Percentiles rank a stretch among this genome's conserved stretches.
These are phyloP conservation scores for Tenebrio molitor DNA, from an alignment of 1,140 invertebrate genomes.

Conservation along the genomic window DNA sequence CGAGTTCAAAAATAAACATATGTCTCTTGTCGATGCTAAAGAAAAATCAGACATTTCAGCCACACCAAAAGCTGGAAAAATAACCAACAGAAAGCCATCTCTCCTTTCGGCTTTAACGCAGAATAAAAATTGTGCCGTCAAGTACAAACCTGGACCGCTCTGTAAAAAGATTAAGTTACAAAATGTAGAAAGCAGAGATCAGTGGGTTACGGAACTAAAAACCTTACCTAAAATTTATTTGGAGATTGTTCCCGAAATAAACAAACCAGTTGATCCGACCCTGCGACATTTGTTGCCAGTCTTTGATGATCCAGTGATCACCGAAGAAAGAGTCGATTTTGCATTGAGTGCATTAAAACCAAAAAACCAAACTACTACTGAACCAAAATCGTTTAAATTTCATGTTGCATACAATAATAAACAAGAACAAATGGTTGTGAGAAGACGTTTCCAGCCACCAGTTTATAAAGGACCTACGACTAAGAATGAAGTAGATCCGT, in stretches of 20 bases:
- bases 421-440: slow-evolving; percentile 60
- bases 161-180: slow-evolving; percentile 63
- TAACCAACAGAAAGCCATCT: slow-evolving; percentile 52
- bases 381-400: slow-evolving; percentile 59
- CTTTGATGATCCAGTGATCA: slow-evolving; percentile 56
- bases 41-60: not conserved
- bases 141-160: slow-evolving; percentile 65
- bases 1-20: slow-evolving; percentile 43
- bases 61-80: not conserved
- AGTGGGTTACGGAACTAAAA: slow-evolving; percentile 60
- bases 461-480: slow-evolving; percentile 9
- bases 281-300: slow-evolving; percentile 54
- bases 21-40: slow-evolving; percentile 42
- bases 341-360: slow-evolving; percentile 61
- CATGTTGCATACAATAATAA: slow-evolving; percentile 62
- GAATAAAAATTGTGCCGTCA: slow-evolving; percentile 4
- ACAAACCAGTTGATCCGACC: slow-evolving; percentile 59
- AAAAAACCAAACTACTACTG: slow-evolving; percentile 14
- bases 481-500: slow-evolving; percentile 2
- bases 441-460: slow-evolving; percentile 53
- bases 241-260: slow-evolving; percentile 61
- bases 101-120: slow-evolving; percentile 39
- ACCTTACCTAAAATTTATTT: slow-evolving; percentile 63
- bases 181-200: slow-evolving; percentile 44
- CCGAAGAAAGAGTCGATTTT: slow-evolving; percentile 63